Conservation (phyloP, 2,888 invertebrate species). For the Aphrophora alni region DNA sequence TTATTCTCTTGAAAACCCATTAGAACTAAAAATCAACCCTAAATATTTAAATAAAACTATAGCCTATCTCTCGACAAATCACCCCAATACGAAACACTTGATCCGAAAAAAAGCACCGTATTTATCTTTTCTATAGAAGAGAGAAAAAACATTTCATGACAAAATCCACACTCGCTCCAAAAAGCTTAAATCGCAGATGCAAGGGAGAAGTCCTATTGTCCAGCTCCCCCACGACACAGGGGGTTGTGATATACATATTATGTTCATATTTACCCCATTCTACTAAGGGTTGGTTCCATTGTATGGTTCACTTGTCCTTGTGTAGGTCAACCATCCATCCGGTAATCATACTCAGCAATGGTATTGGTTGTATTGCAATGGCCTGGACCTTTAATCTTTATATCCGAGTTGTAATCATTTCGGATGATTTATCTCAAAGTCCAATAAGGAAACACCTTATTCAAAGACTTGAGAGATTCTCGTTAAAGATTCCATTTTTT, state of each 20-base stretch:
- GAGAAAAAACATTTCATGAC: background rate
- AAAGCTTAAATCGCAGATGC: background rate
- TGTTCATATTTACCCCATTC: slow-evolving; percentile 19
- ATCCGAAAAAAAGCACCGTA: background rate
- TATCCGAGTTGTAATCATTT: too few relatives aligned
- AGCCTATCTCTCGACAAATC: too few relatives aligned
- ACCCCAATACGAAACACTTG: too few relatives aligned
- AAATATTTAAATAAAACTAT: too few relatives aligned
- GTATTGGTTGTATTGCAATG: background rate
- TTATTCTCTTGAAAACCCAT: too few relatives aligned
- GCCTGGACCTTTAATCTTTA: background rate
- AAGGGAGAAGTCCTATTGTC: background rate
- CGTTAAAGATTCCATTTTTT: too few relatives aligned
- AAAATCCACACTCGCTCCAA: background rate
- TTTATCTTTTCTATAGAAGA: background rate
- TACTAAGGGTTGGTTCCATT: background rate
- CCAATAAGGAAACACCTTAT: too few relatives aligned
- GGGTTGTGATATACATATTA: slow-evolving; percentile 32
- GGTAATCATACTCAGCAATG: background rate
- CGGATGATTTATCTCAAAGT: too few relatives aligned
- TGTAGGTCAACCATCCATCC: background rate
- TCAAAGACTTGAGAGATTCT: too few relatives aligned
- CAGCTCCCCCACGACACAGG: slow-evolving; percentile 15
- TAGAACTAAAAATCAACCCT: too few relatives aligned
- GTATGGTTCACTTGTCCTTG: background rate